Base-by-base conservation (phyloP, 2,113 vertebrate species). In the Catharus minimus region DNA sequence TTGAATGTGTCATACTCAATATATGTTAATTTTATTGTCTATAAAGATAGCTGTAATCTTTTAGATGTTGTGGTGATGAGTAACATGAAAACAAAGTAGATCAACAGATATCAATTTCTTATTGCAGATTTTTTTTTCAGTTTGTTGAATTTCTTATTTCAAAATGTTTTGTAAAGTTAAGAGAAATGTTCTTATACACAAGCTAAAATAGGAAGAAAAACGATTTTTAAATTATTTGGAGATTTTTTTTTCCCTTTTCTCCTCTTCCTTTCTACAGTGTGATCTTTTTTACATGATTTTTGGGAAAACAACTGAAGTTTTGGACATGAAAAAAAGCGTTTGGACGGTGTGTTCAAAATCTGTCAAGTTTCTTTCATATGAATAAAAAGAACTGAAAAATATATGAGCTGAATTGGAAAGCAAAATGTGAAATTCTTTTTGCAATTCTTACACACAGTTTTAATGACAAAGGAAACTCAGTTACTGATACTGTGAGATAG, bases 361-460 rank as follows among this genome's bases (percentile, higher is more conserved):
- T 88, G 26, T 67, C 73, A 68, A 43, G 27, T 92, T 92, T 79
- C 36, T 95, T 32, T 88, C 66, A 58, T 8, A 18, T 44, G 30
- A 64, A 77, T 87, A 53, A 86, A 75, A 89, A 44, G 4, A 39
- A 33, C 8, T 73, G 44, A 89, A 83, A 92, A 53, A 82, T n/a
- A 77, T 80, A 73, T 86, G 50, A 83, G 4, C 43, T 52, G 16
- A 76, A 78, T 86, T 73, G 61, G 24, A 89, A 96, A 94, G 36
- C 27, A 86, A 69, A 90, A 65, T 47, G 0, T 65, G 76, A 90
- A 85, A 13, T 49, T 58, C 2, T 53, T 86, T 84, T 62, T 53
- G 2, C 22, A 86, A 44, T 61, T 86, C 60, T 89, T 56, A 39
- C 13, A 8, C 13, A 69, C 76, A 89, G 19, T 32, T 79, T 58